These are phyloP conservation scores for Leptodactylus fuscus DNA, from an alignment of 2,113 vertebrate species.

Conservation along the genomic window DNA sequence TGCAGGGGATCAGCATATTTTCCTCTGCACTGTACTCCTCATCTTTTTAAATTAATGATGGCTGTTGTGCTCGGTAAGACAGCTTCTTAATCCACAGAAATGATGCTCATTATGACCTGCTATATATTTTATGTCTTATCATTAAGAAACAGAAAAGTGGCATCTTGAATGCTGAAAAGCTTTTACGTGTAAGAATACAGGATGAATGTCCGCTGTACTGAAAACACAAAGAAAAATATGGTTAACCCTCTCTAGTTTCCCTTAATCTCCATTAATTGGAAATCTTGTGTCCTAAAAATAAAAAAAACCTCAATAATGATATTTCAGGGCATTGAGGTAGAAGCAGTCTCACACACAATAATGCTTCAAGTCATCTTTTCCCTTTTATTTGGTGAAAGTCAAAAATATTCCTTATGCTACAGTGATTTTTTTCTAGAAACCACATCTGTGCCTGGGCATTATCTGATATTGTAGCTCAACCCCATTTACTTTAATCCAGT, in stretches of 20 bases:
- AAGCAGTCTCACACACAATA: no score
- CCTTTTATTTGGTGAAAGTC: no score
- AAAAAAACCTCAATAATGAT: no score
- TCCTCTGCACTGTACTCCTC: conserved; percentile 72
- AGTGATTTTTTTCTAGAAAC: no score
- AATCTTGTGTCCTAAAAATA: no score
- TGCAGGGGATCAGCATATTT: conserved; percentile 75
- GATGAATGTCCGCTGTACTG: background rate
- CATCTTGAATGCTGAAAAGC: conserved; percentile 36
- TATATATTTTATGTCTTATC: conserved; percentile 51
- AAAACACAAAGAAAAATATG: no score
- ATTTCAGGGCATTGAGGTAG: no score
- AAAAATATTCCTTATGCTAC: no score
- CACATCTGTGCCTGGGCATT: no score
- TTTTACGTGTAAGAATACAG: background rate
- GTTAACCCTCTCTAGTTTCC: background rate
- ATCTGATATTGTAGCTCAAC: no score
- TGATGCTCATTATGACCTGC: conserved; percentile 45
- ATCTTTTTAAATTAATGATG: conserved; percentile 77
- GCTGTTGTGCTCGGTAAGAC: conserved; percentile 72
- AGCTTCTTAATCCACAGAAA: conserved; percentile 43
- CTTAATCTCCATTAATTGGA: background rate
- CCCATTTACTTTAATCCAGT: no score
- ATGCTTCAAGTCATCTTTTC: no score
- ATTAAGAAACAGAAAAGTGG: conserved; percentile 44